These are phyloP conservation scores for Gopherus flavomarginatus DNA, from an alignment of 2,113 vertebrate species.

Conservation along the genomic window DNA sequence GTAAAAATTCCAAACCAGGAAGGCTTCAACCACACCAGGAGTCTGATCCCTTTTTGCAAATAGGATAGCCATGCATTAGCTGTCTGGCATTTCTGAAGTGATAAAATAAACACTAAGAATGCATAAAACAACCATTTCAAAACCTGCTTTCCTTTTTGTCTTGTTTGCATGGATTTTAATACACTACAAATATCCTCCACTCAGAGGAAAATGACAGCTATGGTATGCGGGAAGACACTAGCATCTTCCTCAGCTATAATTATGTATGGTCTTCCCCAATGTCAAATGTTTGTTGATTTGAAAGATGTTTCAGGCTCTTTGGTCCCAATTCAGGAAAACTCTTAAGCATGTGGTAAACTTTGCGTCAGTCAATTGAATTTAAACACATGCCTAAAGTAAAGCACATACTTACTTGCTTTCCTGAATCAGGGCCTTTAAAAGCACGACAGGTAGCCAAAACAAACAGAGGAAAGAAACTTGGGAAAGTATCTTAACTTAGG, in stretches of 20 bases:
- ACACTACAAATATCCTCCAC: not conserved
- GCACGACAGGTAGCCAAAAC: not conserved
- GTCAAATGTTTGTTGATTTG: not conserved
- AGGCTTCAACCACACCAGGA: constrained; percentile 4
- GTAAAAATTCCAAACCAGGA: constrained; percentile 36
- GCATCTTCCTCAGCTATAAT: not conserved
- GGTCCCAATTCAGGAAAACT: not conserved
- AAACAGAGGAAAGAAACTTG: not conserved
- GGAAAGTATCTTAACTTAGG: not conserved
- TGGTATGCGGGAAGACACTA: not conserved
- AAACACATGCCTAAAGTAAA: not conserved
- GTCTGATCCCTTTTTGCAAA: constrained; percentile 33
- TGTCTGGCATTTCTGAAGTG: not conserved
- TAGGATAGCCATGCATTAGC: not conserved
- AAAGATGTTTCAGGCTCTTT: constrained; percentile 15
- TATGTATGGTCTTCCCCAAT: not conserved
- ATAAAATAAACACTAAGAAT: not conserved
- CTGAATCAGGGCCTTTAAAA: not conserved
- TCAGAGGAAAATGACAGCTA: not conserved
- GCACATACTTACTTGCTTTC: not conserved
- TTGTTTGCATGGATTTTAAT: not conserved
- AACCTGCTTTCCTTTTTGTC: not conserved
- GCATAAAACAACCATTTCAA: not conserved
- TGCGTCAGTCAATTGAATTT: not conserved
- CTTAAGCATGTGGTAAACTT: not conserved